Base-by-base conservation (phyloP, 2,888 invertebrate species). In the Acanthoscelides obtectus region DNA sequence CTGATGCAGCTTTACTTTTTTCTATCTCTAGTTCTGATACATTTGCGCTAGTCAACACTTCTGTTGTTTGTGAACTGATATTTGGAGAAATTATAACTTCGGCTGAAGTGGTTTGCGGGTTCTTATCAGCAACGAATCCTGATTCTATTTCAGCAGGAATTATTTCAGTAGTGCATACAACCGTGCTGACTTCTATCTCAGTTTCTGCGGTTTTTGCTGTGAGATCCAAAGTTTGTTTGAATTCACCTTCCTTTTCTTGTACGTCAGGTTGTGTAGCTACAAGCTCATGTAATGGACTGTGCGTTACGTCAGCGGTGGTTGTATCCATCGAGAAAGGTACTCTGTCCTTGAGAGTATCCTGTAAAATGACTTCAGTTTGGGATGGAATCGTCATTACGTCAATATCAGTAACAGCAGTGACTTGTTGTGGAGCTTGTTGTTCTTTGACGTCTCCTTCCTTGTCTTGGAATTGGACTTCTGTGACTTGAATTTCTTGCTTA, bases 91-190 rank as follows among this genome's bases (percentile, higher is more conserved):
- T 81, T 75, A 82, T 80, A 12, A 81, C 70, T 68, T 79, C 76
- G 6, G 86, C 86, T 71, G 75, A 79, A 71, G 76, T 80, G 19
- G 75, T 77, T 72, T 81, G 80, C 12, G 84, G 85, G 75, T 79
- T 78, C 19, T 79, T 77, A 20, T 81, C 73, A 45, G 81, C 81
- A 70, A 83, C 81, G 21, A 88, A 82, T 0, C 80, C 72, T 70
- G 81, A 81, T 80, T 88, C 88, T 71, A 81, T 83, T 81, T 90
- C 89, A 76, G 88, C 87, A 21, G 85, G 76, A 72, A 86, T 82
- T 25, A 87, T 83, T 83, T 89, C 88, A 65, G 84, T 87, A 0
- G 88, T 80, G 0, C 84, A 83, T n/a, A 86, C 79, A 22, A 84
- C 81, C 75, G 83, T 84, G 21, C 80, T 83, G 77, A 85, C 85